These are phyloP conservation scores for Drosophila athabasca DNA, from an alignment of 1,140 invertebrate species.

Conservation along the genomic window DNA sequence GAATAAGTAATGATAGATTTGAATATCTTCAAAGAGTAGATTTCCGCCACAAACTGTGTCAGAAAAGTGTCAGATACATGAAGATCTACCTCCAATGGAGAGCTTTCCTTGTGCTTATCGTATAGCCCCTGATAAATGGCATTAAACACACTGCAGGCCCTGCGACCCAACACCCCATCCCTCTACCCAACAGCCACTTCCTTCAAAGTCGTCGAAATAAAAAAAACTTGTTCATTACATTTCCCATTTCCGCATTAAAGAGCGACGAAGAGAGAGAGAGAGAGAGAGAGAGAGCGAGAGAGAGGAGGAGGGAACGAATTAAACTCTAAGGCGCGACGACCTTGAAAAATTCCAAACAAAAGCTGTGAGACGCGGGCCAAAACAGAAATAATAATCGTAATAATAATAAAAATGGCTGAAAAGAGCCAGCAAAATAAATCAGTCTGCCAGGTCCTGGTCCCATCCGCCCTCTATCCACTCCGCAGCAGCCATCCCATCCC, in stretches of 20 bases:
- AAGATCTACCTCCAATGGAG: too few relatives aligned
- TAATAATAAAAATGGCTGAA: constrained; percentile 77
- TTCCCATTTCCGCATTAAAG: constrained; percentile 74
- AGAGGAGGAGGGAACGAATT: constrained; percentile 15
- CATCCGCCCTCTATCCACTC: too few relatives aligned
- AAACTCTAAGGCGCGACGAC: constrained; percentile 63
- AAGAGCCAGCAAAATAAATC: constrained; percentile 74
- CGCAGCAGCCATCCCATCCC: constrained; percentile 18
- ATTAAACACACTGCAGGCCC: too few relatives aligned
- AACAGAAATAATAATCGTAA: constrained; percentile 79
- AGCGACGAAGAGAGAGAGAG: background rate
- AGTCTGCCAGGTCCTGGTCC: constrained; percentile 47
- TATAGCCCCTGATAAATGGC: constrained; percentile 8
- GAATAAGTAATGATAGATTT: too few relatives aligned
- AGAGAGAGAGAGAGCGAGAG: too few relatives aligned
- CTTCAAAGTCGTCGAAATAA: constrained; percentile 44
- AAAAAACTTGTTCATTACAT: constrained; percentile 80
- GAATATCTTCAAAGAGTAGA: too few relatives aligned
- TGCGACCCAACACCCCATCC: too few relatives aligned
- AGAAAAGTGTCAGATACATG: too few relatives aligned
- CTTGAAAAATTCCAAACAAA: constrained; percentile 66
- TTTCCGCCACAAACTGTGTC: too few relatives aligned
- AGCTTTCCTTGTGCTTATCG: constrained; percentile 10
- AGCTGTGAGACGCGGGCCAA: too few relatives aligned
- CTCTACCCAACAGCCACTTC: background rate